phyloP scores from a whole-genome alignment of 2,888 invertebrate genomes.

The Punctoribates punctum region DNA sequence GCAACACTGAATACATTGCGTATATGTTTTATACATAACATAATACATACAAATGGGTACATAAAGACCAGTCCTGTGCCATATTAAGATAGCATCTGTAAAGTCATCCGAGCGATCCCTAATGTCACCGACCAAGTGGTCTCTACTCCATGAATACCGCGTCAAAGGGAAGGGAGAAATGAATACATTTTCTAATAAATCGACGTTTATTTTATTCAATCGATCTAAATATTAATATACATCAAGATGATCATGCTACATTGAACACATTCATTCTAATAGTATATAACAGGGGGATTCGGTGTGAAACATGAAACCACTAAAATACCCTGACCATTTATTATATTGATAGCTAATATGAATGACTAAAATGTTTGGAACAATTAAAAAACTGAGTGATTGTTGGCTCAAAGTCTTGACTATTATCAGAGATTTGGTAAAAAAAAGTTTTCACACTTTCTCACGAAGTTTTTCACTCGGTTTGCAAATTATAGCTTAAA shows the following conservation, averaged over 20 bases:
- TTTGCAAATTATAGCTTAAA: not conserved
- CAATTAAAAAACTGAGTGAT: too few species aligned
- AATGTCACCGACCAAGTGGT: slow-evolving; percentile 35
- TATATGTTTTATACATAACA: not conserved
- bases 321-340: too few species aligned
- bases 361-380: too few species aligned
- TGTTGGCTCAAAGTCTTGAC: not conserved
- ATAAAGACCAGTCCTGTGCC: slow-evolving; percentile 13
- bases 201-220: not conserved
- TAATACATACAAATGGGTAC: not conserved
- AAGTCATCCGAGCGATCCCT: slow-evolving; percentile 31
- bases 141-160: slow-evolving; percentile 11
- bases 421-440: not conserved
- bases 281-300: too few species aligned
- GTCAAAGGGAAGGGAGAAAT: slow-evolving; percentile 23
- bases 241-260: too few species aligned
- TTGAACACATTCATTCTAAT: too few species aligned
- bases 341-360: too few species aligned
- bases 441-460: slow-evolving; percentile 28
- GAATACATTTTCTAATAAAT: slow-evolving; percentile 25
- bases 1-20: not conserved
- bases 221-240: too few species aligned
- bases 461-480: not conserved
- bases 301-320: too few species aligned
- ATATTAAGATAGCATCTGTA: slow-evolving; percentile 36